These are phyloP conservation scores for Latheticus oryzae DNA, from an alignment of 2,888 invertebrate species.

Conservation along the genomic window DNA sequence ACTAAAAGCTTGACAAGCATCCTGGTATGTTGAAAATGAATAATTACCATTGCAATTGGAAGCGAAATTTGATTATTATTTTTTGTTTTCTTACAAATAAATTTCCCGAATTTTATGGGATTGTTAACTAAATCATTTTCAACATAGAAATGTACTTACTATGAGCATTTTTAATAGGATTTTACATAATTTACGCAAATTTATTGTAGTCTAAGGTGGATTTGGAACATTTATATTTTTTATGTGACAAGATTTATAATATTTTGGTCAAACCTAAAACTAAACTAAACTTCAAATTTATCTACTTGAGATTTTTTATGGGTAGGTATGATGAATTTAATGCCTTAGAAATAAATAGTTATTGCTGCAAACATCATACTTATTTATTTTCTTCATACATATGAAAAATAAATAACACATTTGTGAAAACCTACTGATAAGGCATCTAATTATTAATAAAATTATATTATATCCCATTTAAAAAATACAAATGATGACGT, in stretches of 20 bases:
- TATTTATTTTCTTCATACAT: too few species aligned
- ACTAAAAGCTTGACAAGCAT: slow-evolving; percentile 4
- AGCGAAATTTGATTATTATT: neutral
- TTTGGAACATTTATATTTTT: neutral
- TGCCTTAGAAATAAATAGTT: too few species aligned
- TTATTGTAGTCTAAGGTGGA: neutral
- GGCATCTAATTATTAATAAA: too few species aligned
- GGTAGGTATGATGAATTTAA: too few species aligned
- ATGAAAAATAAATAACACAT: too few species aligned
- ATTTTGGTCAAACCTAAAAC: slow-evolving; percentile 1
- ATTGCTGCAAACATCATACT: too few species aligned
- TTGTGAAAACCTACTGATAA: too few species aligned
- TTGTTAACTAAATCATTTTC: neutral
- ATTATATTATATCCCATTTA: too few species aligned
- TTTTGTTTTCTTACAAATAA: neutral
- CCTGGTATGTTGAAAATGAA: slow-evolving; percentile 3
- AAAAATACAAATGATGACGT: too few species aligned
- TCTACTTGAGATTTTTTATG: too few species aligned
- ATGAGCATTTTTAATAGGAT: neutral
- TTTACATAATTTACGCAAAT: slow-evolving; percentile 1
- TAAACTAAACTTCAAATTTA: neutral
- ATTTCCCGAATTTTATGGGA: slow-evolving; percentile 1
- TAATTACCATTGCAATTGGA: neutral
- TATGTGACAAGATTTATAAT: slow-evolving; percentile 2
- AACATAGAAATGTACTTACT: neutral